Evolutionary conservation across 2,797 vertebrate species (phyloP).

Genomic region (Carapus acus): DNA sequence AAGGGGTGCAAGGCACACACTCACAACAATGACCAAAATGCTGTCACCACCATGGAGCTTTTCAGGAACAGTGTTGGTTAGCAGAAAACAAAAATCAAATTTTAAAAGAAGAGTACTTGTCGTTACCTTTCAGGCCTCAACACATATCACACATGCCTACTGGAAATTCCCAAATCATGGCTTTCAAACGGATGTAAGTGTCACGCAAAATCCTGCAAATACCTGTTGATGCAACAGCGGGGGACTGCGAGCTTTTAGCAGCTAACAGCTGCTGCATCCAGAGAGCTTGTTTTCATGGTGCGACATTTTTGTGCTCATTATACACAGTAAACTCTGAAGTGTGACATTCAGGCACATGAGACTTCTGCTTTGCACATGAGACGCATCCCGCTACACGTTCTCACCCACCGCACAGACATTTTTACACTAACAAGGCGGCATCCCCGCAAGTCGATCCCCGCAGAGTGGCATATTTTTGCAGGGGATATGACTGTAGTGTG

Average conservation of each 20-base stretch:
- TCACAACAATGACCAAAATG: no score
- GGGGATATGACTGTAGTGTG: conserved; percentile 40
- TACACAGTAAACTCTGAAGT: conserved; percentile 43
- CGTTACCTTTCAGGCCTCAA: background rate
- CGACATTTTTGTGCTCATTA: conserved; percentile 53
- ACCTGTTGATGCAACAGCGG: conserved; percentile 2
- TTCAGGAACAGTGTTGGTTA: no score
- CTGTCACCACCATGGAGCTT: no score
- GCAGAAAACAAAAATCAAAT: no score
- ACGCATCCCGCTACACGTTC: conserved; percentile 14
- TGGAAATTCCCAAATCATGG: background rate
- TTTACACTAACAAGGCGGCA: conserved; percentile 48
- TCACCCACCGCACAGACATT: conserved; percentile 22
- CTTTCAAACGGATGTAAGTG: conserved; percentile 1
- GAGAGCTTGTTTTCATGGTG: conserved; percentile 23
- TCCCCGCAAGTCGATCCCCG: conserved; percentile 34
- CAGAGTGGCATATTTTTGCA: conserved; percentile 48
- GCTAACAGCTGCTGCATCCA: conserved; percentile 26
- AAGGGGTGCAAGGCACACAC: no score
- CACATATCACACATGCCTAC: background rate
- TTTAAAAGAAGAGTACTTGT: no score
- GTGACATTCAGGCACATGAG: conserved; percentile 46
- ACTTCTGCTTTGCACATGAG: conserved; percentile 27
- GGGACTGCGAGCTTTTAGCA: conserved; percentile 16
- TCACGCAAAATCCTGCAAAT: background rate